phyloP scores from a whole-genome alignment of 2,113 vertebrate genomes.

The Orycteropus afer region DNA sequence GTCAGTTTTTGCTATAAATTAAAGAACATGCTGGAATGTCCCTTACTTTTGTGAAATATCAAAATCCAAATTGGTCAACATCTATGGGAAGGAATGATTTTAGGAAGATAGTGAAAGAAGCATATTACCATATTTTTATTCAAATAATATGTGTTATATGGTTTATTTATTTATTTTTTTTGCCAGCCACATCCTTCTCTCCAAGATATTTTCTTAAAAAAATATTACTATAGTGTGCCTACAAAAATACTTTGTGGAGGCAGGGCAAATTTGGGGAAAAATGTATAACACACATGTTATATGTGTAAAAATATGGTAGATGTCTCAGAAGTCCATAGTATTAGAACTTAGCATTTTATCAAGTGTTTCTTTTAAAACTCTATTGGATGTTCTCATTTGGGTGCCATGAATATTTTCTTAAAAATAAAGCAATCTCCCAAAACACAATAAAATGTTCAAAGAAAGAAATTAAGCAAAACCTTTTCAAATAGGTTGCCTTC shows the following conservation, averaged over 20 bases:
- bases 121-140: background rate
- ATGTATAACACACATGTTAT: too few relatives aligned
- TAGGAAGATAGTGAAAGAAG: background rate
- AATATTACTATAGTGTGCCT: too few relatives aligned
- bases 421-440: background rate
- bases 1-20: conserved; percentile 21
- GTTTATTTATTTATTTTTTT: too few relatives aligned
- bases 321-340: background rate
- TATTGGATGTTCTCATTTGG: conserved; percentile 53
- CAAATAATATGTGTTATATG: too few relatives aligned
- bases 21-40: background rate
- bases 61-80: background rate
- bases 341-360: background rate
- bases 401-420: conserved; percentile 51
- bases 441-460: too few relatives aligned
- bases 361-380: conserved; percentile 65
- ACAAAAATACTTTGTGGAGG: too few relatives aligned
- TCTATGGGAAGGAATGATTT: background rate
- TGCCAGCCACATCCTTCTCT: too few relatives aligned
- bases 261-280: too few relatives aligned
- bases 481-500: conserved; percentile 65
- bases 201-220: too few relatives aligned
- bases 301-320: background rate
- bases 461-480: conserved; percentile 60
- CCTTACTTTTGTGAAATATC: conserved; percentile 7